Base-by-base conservation (phyloP, 2,888 invertebrate genomes). In the Rhagium mordax region DNA sequence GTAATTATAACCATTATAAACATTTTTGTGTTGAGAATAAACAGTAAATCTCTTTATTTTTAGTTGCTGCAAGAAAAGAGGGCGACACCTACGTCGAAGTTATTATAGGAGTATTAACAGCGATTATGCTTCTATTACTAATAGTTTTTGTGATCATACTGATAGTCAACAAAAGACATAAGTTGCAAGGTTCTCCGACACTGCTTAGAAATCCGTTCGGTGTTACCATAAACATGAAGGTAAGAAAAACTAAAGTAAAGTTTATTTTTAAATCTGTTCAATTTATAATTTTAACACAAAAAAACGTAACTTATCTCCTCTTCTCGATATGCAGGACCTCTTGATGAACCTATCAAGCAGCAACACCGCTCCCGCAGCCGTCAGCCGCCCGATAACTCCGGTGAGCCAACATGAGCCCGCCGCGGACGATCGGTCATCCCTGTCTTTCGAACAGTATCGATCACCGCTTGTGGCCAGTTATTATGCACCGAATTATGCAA, bases 181-280 rank as follows among this genome's bases (percentile, higher is more conserved):
- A 92, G 80, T 85, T 90, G 51, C 91, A 92, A 81, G 91, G 91
- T 57, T 91, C 91, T 3, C 91, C 91, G 3, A 90, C 91, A n/a
- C 88, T 91, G 62, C 85, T 91, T 51, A 89, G 91, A 78, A 91
- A 92, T 85, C 91, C 91, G 64, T 91, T 92, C 79, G 90, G 91
- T 69, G 91, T 93, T 69, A 69, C 71, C 2, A 91, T 93, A 75
- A 93, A 93, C 85, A 92, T 93, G 90, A 93, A 93, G 89, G 92
- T 91, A 87, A 82, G 79, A 18, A 15, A 6, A 16, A 47, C 18
- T 20, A 24, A 24, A 24, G 24, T 24, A n/a, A n/a, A n/a, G n/a
- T n/a, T n/a, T n/a, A n/a, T n/a, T n/a, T n/a, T n/a, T n/a, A n/a
- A n/a, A n/a, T n/a, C n/a, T n/a, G n/a, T n/a, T n/a, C n/a, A n/a